Evolutionary conservation across 2,797 vertebrate genomes (phyloP).

Genomic region (Novumbra hubbsi): DNA sequence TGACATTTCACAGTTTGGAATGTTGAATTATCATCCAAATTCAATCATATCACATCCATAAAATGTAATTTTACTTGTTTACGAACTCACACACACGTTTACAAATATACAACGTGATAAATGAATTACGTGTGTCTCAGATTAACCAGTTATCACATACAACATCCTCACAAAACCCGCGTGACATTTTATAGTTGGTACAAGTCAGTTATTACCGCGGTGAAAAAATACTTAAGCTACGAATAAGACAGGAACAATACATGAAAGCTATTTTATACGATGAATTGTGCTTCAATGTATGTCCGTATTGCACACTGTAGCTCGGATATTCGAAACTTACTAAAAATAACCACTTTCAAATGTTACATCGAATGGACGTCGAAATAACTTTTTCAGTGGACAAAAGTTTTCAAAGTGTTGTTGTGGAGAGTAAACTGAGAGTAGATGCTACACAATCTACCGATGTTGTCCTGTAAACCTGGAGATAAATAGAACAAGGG

Average conservation of each 20-base stretch:
- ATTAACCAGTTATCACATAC: background rate
- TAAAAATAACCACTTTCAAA: background rate
- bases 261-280: background rate
- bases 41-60: constrained; percentile 19
- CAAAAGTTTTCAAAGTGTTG: background rate
- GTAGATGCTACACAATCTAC: constrained; percentile 2
- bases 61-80: constrained; percentile 3
- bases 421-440: background rate
- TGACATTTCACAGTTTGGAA: constrained; percentile 22
- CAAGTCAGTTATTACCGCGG: background rate
- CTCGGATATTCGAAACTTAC: background rate
- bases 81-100: background rate
- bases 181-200: background rate
- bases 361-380: background rate
- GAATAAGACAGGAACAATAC: background rate
- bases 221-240: background rate
- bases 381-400: background rate
- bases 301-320: background rate
- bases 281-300: background rate
- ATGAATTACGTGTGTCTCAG: background rate
- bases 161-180: background rate
- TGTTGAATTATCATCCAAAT: constrained; percentile 20
- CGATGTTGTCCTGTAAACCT: constrained; percentile 44
- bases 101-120: background rate
- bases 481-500: constrained; percentile 77